Conservation (phyloP, 2,888 invertebrate species). For the Diarsia mendica region DNA sequence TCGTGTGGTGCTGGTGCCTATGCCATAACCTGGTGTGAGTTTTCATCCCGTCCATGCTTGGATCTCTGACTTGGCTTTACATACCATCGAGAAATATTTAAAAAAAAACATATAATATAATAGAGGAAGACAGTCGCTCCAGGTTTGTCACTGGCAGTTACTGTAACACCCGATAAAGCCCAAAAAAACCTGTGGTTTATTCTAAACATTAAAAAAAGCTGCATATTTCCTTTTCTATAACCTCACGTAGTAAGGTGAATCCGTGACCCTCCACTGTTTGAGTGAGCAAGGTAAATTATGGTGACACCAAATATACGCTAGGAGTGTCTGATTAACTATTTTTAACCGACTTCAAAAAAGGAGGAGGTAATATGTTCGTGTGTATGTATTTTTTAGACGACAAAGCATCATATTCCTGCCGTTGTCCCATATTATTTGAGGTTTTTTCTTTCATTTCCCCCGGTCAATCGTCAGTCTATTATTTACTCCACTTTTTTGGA, state of each 20-base stretch:
- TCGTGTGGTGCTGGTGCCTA: too few relatives aligned
- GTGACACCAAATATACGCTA: constrained; percentile 11
- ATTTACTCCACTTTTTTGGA: too few relatives aligned
- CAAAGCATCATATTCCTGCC: background rate
- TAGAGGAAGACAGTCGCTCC: background rate
- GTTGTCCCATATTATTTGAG: too few relatives aligned
- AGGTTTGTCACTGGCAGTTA: background rate
- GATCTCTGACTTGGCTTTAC: too few relatives aligned
- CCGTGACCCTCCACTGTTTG: constrained; percentile 1
- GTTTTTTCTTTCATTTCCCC: too few relatives aligned
- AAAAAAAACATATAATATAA: background rate
- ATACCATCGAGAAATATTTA: too few relatives aligned
- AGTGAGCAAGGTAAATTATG: background rate
- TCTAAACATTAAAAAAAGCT: background rate
- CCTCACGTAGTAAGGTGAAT: constrained; percentile 10
- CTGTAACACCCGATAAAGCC: background rate
- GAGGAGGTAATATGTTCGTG: too few relatives aligned
- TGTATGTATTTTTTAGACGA: too few relatives aligned
- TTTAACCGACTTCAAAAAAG: too few relatives aligned
- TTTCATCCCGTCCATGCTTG: too few relatives aligned
- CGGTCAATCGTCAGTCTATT: too few relatives aligned
- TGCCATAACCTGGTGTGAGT: too few relatives aligned
- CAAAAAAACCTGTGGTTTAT: background rate
- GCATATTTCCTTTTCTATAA: constrained; percentile 14
- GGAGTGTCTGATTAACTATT: background rate